These are phyloP conservation scores for Drosophila monieri DNA, from an alignment of 2,888 invertebrate species.

Conservation along the genomic window DNA sequence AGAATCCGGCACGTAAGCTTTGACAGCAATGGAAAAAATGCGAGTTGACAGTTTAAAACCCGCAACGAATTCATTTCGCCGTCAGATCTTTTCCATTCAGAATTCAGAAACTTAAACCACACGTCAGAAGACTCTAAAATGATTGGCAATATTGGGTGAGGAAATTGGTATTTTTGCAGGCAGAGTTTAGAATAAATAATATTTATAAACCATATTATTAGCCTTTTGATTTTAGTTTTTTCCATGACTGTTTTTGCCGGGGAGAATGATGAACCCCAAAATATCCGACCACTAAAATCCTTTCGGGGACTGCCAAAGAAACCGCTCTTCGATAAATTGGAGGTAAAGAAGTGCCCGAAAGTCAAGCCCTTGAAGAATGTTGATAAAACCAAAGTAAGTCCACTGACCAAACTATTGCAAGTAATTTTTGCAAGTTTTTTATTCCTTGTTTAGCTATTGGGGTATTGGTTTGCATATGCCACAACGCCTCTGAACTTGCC, in stretches of 20 bases:
- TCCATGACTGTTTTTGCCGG: neutral
- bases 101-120: neutral
- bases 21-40: conserved; percentile 8
- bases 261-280: neutral
- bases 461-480: conserved; percentile 60
- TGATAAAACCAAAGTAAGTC: conserved; percentile 23
- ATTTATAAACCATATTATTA: neutral
- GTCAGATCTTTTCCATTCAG: neutral
- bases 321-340: neutral
- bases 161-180: neutral
- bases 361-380: conserved; percentile 20
- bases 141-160: neutral
- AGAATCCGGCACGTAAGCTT: conserved; percentile 19
- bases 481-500: conserved; percentile 41
- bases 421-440: too few species aligned
- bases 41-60: conserved; percentile 7
- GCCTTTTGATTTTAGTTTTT: neutral
- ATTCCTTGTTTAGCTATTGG: conserved; percentile 43
- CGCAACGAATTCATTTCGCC: conserved; percentile 16
- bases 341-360: conserved; percentile 28
- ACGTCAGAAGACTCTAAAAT: neutral
- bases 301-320: neutral
- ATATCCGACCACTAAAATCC: too few species aligned
- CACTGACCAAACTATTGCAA: neutral
- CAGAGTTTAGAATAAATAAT: neutral